Evolutionary conservation across 2,888 invertebrate genomes (phyloP).

Genomic region (Achlya flavicornis): DNA sequence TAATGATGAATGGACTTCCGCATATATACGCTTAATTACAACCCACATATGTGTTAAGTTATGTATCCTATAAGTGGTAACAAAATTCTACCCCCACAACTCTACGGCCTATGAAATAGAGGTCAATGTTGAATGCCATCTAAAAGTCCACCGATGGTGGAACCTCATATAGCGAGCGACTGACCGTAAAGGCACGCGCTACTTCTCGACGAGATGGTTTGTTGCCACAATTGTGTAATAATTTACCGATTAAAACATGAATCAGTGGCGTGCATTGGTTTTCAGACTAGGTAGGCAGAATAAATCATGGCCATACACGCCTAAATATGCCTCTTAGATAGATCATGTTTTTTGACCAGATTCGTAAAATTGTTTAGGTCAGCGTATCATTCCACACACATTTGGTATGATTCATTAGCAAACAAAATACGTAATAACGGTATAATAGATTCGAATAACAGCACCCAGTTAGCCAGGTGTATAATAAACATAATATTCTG

Average conservation of each 20-base stretch:
- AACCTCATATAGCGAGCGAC: constrained; percentile 34
- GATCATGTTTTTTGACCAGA: no score
- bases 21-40: constrained; percentile 63
- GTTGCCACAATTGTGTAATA: constrained; percentile 42
- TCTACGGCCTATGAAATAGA: neutral
- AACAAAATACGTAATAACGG: no score
- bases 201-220: constrained; percentile 29
- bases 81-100: neutral
- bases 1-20: constrained; percentile 73
- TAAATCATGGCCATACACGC: no score
- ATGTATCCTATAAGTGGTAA: constrained; percentile 2
- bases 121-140: constrained; percentile 25
- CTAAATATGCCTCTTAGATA: no score
- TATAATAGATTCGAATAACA: no score
- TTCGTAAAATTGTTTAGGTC: no score
- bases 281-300: no score
- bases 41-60: constrained; percentile 29
- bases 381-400: no score
- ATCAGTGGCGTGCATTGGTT: neutral
- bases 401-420: no score
- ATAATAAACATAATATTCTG: no score
- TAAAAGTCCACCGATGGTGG: constrained; percentile 22
- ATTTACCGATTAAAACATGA: constrained; percentile 21
- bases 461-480: no score
- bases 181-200: constrained; percentile 57